Evolutionary conservation across 2,888 invertebrate species (phyloP), one percentile per base, ranked within the genome.

Genomic region (Belgica antarctica): DNA sequence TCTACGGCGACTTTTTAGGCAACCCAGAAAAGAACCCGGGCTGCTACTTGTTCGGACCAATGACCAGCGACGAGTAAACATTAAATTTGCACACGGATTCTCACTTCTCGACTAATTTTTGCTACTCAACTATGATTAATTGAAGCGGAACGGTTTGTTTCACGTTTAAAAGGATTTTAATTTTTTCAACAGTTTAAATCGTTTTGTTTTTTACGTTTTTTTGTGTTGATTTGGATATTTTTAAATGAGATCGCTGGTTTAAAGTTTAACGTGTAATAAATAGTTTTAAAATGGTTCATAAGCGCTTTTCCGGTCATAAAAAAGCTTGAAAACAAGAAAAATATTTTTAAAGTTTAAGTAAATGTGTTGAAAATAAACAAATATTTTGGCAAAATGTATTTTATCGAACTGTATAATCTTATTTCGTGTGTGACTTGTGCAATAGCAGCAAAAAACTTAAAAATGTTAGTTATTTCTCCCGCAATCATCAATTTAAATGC

Each of bases 1-100:
- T 92, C 1, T 92, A 92, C 77, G 90, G 90, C 0, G 87, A 89
- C 78, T 92, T 89, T 81, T 83, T 92, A 72, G 90, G 92, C 24
- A 89, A 91, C 78, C 86, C 86, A 36, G 86, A 90, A 71, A 84
- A 86, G 74, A 87, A 86, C 76, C 83, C 86, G 72, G 90, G 90
- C 41, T 87, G 88, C 66, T 87, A 89, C 75, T 83, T 92, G 15
- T 92, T 92, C 78, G 92, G 92, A 57, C 92, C 92, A 41, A 81
- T 92, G 74, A 84, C 81, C 12, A 8, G 41, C 1, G 36, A 36
- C 1, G 41, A 70, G 7, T 70, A 61, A n/a, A n/a, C n/a, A n/a
- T n/a, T n/a, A n/a, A 63, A 83, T 24, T 66, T 10, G 41, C 34
- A 36, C 12, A 17, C 22, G 17, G 22, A 52, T 22, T 7, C 22